These are phyloP conservation scores for Ariolimax columbianus DNA, from an alignment of 2,888 invertebrate genomes.

Conservation along the genomic window DNA sequence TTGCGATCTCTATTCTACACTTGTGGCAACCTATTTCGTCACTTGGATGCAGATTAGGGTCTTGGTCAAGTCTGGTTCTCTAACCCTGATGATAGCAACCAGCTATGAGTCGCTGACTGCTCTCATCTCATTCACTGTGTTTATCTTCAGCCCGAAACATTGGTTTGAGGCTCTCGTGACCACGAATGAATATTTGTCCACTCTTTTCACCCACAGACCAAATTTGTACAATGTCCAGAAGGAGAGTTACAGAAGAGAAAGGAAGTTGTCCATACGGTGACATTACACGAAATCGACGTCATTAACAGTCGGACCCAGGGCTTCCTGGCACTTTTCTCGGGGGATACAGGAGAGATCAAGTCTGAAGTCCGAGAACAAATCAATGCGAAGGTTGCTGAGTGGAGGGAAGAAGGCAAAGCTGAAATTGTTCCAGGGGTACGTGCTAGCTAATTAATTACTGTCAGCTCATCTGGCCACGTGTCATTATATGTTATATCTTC, in stretches of 20 bases:
- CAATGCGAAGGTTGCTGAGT: slow-evolving; percentile 96
- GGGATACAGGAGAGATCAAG: slow-evolving; percentile 99
- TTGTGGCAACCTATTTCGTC: too few species aligned
- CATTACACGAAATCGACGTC: slow-evolving; percentile 99
- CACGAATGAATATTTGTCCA: background rate
- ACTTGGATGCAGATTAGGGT: too few species aligned
- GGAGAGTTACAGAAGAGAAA: slow-evolving; percentile 98
- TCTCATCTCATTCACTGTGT: too few species aligned
- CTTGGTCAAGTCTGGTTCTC: too few species aligned
- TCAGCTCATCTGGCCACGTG: too few species aligned
- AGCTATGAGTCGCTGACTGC: too few species aligned
- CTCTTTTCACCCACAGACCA: slow-evolving; percentile 76
- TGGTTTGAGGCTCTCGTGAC: too few species aligned
- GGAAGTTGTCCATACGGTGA: slow-evolving; percentile 97
- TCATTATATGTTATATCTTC: too few species aligned
- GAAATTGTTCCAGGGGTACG: slow-evolving; percentile 96
- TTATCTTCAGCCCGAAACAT: too few species aligned
- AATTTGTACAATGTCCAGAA: slow-evolving; percentile 98
- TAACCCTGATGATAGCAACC: too few species aligned
- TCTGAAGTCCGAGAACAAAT: slow-evolving; percentile 98
- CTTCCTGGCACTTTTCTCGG: slow-evolving; percentile 96
- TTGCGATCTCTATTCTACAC: too few species aligned
- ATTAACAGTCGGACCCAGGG: slow-evolving; percentile 99
- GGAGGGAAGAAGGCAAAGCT: slow-evolving; percentile 99
- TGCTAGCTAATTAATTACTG: too few species aligned